phyloP scores from a whole-genome alignment of 2,797 vertebrate genomes.

The Falco peregrinus region DNA sequence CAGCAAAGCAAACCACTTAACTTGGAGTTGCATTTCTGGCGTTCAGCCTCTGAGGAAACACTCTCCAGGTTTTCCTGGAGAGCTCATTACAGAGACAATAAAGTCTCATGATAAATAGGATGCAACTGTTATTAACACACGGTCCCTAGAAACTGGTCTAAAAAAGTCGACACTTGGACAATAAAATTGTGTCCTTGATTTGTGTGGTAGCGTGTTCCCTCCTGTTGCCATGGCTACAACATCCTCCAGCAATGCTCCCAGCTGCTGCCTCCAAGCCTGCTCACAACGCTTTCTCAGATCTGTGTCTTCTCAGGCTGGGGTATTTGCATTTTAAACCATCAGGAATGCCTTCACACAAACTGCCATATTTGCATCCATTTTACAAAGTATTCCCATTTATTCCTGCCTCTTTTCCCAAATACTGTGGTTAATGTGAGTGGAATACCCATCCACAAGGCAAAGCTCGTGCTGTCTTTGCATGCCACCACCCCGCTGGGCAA shows the following conservation, averaged over 20 bases:
- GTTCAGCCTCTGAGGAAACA: constrained; percentile 20
- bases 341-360: background rate
- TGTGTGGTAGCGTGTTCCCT: background rate
- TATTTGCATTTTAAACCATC: background rate
- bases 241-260: constrained; percentile 9
- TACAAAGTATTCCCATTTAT: background rate
- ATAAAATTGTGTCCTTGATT: background rate
- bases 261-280: background rate
- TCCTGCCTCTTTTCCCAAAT: background rate
- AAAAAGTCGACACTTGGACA: background rate
- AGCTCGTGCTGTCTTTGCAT: rapidly evolving
- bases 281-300: background rate
- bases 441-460: background rate
- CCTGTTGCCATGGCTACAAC: constrained; percentile 51
- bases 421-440: rapidly evolving
- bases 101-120: constrained; percentile 57
- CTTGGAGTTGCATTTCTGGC: constrained; percentile 42
- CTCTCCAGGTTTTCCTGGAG: constrained; percentile 66
- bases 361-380: background rate
- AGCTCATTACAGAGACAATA: constrained; percentile 60
- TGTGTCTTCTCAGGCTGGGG: background rate
- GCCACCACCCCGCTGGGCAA: rapidly evolving
- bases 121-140: constrained; percentile 28
- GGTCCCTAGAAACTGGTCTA: constrained; percentile 30
- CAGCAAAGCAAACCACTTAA: constrained; percentile 5